A percentile compares a stretch with the other conserved stretches of the same genome.
Conservation (phyloP, 2,797 vertebrate genomes). For the Notolepis coatsorum region DNA sequence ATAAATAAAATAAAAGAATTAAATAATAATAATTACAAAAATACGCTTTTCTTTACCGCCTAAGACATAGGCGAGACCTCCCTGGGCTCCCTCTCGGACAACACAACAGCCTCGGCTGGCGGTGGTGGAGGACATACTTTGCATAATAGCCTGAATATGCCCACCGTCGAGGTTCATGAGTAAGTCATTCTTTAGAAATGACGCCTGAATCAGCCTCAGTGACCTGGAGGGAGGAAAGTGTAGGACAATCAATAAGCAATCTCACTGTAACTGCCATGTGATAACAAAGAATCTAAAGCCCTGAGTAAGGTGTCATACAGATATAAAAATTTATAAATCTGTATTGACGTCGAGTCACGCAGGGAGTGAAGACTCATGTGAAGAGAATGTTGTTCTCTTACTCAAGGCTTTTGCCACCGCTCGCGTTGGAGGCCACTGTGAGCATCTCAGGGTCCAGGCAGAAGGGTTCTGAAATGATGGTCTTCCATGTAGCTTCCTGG, state of each 20-base stretch:
- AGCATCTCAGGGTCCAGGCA: conserved; percentile 64
- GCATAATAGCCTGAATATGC: conserved; percentile 72
- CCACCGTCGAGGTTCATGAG: conserved; percentile 76
- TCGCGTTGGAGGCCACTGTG: conserved; percentile 59
- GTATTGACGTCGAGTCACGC: conserved; percentile 12
- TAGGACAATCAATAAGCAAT: background rate
- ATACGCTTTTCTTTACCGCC: conserved; percentile 70
- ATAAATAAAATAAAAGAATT: background rate
- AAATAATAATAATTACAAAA: background rate
- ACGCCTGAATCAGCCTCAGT: conserved; percentile 70
- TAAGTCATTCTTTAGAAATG: conserved; percentile 77
- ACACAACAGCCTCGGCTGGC: conserved; percentile 72
- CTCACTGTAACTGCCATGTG: background rate
- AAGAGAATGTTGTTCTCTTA: conserved; percentile 64
- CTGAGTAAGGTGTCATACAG: conserved; percentile 3
- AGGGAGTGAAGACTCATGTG: conserved; percentile 10
- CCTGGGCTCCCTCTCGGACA: conserved; percentile 76
- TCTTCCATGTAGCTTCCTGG: conserved; percentile 65
- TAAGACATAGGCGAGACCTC: conserved; percentile 77
- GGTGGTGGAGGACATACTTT: conserved; percentile 69
- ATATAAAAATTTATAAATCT: background rate
- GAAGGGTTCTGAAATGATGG: conserved; percentile 75
- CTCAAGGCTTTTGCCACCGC: conserved; percentile 78
- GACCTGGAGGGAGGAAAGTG: conserved; percentile 75
- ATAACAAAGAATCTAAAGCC: conserved; percentile 6